Conservation (phyloP, 30 jellyfish, hydroid and myxozoan genomes). For the Cassiopea andromeda region DNA sequence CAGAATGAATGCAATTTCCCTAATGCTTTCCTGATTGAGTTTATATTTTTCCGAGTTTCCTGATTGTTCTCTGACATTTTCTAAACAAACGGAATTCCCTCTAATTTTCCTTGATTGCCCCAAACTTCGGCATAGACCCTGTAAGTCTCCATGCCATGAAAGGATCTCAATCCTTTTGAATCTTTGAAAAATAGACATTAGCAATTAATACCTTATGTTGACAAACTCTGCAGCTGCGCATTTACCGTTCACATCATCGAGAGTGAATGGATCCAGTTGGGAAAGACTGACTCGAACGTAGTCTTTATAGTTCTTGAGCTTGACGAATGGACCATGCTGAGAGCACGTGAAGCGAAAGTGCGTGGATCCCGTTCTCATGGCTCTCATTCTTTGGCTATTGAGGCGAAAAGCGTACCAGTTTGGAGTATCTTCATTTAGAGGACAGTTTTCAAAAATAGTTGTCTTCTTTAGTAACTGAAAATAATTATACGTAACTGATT, state of each 20-base stretch:
- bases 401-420: constrained; percentile 3
- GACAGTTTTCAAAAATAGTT: not conserved
- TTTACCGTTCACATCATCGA: constrained; percentile 6
- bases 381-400: not conserved
- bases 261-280: constrained; percentile 16
- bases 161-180: too few species aligned
- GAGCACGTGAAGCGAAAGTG: constrained; percentile 34
- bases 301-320: constrained; percentile 2
- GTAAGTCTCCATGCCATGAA: too few species aligned
- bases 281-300: constrained; percentile 25
- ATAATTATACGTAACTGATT: not conserved
- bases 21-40: too few species aligned
- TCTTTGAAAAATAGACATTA: too few species aligned
- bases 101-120: too few species aligned
- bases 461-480: not conserved
- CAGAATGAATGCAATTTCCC: too few species aligned
- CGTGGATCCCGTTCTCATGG: constrained; percentile 1
- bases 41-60: too few species aligned
- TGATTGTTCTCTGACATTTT: too few species aligned
- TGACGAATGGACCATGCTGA: constrained; percentile 24
- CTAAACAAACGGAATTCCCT: too few species aligned
- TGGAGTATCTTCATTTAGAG: constrained; percentile 29
- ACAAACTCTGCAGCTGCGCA: constrained; percentile 17
- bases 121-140: too few species aligned
- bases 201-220: constrained; percentile 6